A percentile compares a stretch with the other conserved stretches of the same genome.
Evolutionary conservation across 2,113 vertebrate genomes (phyloP).

Genomic region (Heteronetta atricapilla): DNA sequence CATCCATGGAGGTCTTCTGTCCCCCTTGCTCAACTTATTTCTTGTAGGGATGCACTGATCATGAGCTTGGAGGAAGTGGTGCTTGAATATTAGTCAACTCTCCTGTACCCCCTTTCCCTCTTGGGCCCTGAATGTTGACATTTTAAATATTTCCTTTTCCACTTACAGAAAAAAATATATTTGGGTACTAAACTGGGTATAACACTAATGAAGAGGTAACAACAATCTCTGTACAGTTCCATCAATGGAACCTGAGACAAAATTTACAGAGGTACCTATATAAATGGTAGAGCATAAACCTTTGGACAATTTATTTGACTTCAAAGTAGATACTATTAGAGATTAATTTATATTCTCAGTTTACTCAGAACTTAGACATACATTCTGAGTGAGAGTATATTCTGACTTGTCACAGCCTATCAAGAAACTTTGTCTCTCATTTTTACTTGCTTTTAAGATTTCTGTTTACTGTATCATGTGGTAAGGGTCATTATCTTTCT

Average conservation of each 20-base stretch:
- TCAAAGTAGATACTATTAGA: not conserved
- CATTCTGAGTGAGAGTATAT: not conserved
- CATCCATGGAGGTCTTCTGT: too few species aligned
- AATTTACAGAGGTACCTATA: not conserved
- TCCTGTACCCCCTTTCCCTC: too few species aligned
- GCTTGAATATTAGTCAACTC: too few species aligned
- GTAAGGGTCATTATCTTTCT: not conserved
- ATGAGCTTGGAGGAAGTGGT: too few species aligned
- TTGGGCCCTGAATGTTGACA: not conserved
- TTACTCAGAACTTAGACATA: not conserved
- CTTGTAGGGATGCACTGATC: too few species aligned
- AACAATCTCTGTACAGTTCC: not conserved
- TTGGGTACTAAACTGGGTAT: not conserved
- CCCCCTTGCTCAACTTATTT: too few species aligned
- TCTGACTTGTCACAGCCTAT: not conserved
- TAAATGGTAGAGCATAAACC: not conserved
- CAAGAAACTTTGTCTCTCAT: not conserved
- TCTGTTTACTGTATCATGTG: not conserved
- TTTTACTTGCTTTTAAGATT: not conserved
- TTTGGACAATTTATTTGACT: not conserved
- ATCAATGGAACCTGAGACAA: not conserved
- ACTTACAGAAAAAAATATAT: not conserved
- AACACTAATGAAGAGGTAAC: not conserved
- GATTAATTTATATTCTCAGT: not conserved
- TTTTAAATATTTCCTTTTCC: not conserved